Base-by-base conservation (phyloP, 2,797 vertebrate genomes). In the Galago senegalensis region DNA sequence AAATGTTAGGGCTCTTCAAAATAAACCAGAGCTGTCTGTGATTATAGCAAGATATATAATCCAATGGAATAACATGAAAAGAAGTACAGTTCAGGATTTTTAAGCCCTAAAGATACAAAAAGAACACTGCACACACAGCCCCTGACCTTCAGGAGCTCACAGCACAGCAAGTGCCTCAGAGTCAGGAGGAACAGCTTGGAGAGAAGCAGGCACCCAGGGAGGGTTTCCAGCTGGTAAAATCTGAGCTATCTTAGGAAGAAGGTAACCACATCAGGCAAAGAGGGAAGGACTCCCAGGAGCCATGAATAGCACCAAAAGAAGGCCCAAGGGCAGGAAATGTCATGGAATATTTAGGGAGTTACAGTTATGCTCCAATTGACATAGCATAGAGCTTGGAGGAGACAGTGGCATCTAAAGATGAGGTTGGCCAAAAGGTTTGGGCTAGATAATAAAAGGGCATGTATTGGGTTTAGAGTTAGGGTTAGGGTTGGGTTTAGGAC, bases 1-100 rank as follows among this genome's bases (percentile, higher is more conserved):
- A 96, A 92, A 94, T 83, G 72, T 91, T 85, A 85, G 73, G n/a
- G 23, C 65, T 83, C 73, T 84, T 92, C 85, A 70, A 77, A 96
- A 65, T 37, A 90, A 60, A 86, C 13, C 49, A 75, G 46, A 82
- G 85, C 37, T 89, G 10, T 80, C 53, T 43, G 3, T 2, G 58
- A 70, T 34, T 56, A 37, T 12, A 77, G 80, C 6, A 94, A 96
- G 77, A 77, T 34, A 89, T 34, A 70, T 21, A 89, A 89, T 73
- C 49, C 67, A 69, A 43, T 53, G 29, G 34, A 34, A 63, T 95
- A 82, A 73, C 69, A 73, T 11, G 25, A 76, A 93, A 92, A 85
- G 10, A 87, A 31, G 17, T 37, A 46, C 6, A 27, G n/a, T 65
- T 46, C 6, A 49, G 27, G 75, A 29, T 25, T 79, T 94, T 75